A percentile compares a stretch with the other conserved stretches of the same genome.
Evolutionary conservation across 2,888 invertebrate genomes (phyloP).

Genomic region (Blera fallax): DNA sequence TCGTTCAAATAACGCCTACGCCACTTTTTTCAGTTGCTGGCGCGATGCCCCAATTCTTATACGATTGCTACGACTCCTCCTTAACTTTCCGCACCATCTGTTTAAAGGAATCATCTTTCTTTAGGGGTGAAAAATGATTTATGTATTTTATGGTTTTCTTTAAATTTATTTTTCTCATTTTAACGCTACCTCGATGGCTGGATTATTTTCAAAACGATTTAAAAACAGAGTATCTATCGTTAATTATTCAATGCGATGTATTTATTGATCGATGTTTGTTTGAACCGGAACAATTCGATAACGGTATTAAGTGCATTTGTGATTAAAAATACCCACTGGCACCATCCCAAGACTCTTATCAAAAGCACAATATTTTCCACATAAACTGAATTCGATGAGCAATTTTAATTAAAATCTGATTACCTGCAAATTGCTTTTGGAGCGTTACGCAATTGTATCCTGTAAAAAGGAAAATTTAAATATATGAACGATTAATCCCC

Average conservation of each 20-base stretch:
- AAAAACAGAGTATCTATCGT: not conserved
- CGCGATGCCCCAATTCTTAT: not conserved
- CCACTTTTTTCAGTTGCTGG: not conserved
- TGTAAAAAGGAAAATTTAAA: too few species aligned
- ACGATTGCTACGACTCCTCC: not conserved
- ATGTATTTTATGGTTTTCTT: too few species aligned
- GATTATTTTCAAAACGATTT: not conserved
- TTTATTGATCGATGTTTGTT: not conserved
- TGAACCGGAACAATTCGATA: not conserved
- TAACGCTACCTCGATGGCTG: not conserved
- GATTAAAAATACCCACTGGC: not conserved
- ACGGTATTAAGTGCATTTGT: not conserved
- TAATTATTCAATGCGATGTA: not conserved
- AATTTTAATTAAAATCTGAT: slow-evolving; percentile 6
- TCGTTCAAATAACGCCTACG: not conserved
- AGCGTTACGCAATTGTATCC: not conserved
- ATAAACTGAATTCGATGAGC: not conserved
- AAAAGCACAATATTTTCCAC: not conserved
- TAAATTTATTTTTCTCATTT: not conserved
- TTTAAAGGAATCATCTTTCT: not conserved
- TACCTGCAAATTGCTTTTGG: not conserved
- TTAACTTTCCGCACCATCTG: not conserved
- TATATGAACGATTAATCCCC: too few species aligned
- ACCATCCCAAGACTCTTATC: not conserved
- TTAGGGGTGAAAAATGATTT: not conserved